Conservation (phyloP, 2,888 invertebrate genomes). For the Agriopis leucophaearia region DNA sequence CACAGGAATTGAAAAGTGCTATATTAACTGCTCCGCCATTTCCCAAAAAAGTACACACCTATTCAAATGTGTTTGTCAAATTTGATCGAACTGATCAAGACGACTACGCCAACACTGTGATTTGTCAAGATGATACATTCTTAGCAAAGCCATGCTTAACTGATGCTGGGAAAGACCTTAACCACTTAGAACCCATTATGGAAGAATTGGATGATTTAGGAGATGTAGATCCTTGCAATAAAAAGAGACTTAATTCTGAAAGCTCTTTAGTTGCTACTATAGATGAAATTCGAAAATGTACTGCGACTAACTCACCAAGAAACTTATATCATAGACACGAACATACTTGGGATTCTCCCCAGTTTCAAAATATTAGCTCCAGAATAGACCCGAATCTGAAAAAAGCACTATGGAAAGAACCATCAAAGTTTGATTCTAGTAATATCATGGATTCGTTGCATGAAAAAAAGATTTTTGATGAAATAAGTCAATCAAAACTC, state of each 20-base stretch:
- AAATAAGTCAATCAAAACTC: constrained; percentile 59
- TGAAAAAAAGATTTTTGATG: constrained; percentile 75
- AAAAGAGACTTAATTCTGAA: constrained; percentile 81
- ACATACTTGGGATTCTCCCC: constrained; percentile 79
- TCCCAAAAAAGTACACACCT: constrained; percentile 76
- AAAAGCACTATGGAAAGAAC: constrained; percentile 81
- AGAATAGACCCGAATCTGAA: constrained; percentile 70
- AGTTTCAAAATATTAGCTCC: constrained; percentile 65
- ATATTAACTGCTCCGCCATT: constrained; percentile 78
- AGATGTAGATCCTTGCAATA: constrained; percentile 73
- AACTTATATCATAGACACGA: constrained; percentile 85
- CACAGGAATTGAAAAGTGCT: constrained; percentile 78
- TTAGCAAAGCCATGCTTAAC: constrained; percentile 85
- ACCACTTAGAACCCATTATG: constrained; percentile 83
- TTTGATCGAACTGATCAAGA: constrained; percentile 76
- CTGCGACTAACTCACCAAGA: constrained; percentile 85
- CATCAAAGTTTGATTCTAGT: constrained; percentile 75
- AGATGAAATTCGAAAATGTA: constrained; percentile 87
- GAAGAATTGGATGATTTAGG: constrained; percentile 86
- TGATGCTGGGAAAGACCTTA: constrained; percentile 82
- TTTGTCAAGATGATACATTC: constrained; percentile 83
- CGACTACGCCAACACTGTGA: constrained; percentile 84
- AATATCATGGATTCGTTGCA: constrained; percentile 77
- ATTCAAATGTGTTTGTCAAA: constrained; percentile 81
- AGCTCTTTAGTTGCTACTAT: constrained; percentile 88